phyloP scores from a whole-genome alignment of 53 echinoderm and acorn worm genomes.

The Temnopleurus reevesii region DNA sequence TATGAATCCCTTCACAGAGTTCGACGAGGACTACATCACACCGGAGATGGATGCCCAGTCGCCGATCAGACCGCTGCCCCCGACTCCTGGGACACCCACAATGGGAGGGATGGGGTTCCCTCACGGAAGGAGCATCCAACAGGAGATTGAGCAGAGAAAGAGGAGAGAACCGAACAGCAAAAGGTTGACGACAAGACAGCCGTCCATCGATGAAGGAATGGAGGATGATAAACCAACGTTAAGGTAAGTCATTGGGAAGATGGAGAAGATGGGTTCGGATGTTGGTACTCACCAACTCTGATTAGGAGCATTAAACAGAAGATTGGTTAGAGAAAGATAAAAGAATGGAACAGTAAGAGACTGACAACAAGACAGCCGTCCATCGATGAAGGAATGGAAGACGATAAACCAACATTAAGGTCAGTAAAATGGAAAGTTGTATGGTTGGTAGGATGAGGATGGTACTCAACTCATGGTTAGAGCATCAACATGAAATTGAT shows the following conservation, averaged over 20 bases:
- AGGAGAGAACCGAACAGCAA: conserved; percentile 13
- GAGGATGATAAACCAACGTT: conserved; percentile 45
- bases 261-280: too few species aligned
- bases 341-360: conserved; percentile 25
- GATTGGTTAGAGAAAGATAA: not conserved
- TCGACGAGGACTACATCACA: conserved; percentile 53
- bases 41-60: conserved; percentile 30
- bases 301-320: conserved; percentile 16
- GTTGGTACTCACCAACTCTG: too few species aligned
- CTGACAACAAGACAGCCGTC: conserved; percentile 41
- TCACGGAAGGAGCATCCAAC: not conserved
- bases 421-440: not conserved
- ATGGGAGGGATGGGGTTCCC: not conserved
- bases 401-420: conserved; percentile 42
- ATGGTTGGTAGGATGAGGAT: too few species aligned
- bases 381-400: conserved; percentile 46
- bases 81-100: conserved; percentile 8
- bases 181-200: conserved; percentile 44
- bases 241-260: not conserved
- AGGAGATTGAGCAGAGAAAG: not conserved
- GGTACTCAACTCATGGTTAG: too few species aligned
- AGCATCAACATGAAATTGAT: conserved; percentile 14
- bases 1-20: too few species aligned
- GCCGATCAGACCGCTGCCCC: conserved; percentile 36
- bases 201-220: conserved; percentile 41